Base-by-base conservation (phyloP, 2,888 invertebrate species). In the Stegophylla sp. region DNA sequence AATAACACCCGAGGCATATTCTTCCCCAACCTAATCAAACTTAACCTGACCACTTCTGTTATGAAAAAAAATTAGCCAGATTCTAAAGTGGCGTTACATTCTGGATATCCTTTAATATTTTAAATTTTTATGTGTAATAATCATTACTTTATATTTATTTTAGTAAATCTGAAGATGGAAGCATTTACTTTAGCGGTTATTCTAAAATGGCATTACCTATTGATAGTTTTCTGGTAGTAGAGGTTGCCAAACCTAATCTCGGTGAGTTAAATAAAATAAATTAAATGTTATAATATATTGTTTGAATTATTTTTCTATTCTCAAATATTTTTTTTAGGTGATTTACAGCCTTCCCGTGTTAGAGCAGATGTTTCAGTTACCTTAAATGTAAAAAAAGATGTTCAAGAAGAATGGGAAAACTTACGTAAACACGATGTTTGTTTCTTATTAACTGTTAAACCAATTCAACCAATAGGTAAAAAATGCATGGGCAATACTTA, bases 191-290 rank as follows among this genome's bases (percentile, higher is more conserved):
- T 88, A 97, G 97, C 17, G 99, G 99, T 1, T 99, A 99, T 98
- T 98, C 98, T 0, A 90, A 98, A 83, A 99, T 99, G 98, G 98
- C 98, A 0, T 93, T 97, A 84, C 96, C 97, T 0, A 93, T 99
- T 81, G 90, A 92, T 12, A 92, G 92, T 82, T 98, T 99, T 87
- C 93, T 94, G 3, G 95, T 98, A 1, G 95, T 98, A 0, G 98
- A 98, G 88, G 97, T 97, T 12, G 92, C 94, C 0, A 95, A 95
- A 85, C 95, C 95, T 0, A 94, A 95, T 86, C 93, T 95, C 64
- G 91, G 87, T 86, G 84, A 82, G 77, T 81, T 15, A 48, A 51
- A 69, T 67, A 63, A 45, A 45, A 43, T 56, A 34, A 56, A 28
- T 41, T 61, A 26, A 7, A 56, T 34, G 59, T 66, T 5, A 66